Percentiles rank a stretch among this genome's conserved stretches.
Evolutionary conservation across 2,888 invertebrate species (phyloP).

Genomic region (Celastrina argiolus): DNA sequence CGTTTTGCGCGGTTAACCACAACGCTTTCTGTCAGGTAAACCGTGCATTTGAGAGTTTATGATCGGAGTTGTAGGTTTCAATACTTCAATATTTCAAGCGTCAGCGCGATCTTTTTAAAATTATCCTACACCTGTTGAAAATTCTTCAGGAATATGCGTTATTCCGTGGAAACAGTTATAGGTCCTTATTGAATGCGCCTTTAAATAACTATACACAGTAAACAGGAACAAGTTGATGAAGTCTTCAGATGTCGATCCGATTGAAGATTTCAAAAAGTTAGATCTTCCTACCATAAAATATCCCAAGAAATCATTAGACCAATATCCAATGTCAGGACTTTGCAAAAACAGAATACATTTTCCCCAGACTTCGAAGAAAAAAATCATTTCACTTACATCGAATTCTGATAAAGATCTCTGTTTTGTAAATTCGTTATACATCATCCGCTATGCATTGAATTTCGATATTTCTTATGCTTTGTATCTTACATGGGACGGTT

Average conservation of each 20-base stretch:
- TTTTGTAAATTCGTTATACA: constrained; percentile 26
- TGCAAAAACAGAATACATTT: constrained; percentile 11
- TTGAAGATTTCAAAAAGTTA: not conserved
- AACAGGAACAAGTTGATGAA: no score
- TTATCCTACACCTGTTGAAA: constrained; percentile 58
- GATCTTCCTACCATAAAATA: not conserved
- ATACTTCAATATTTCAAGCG: constrained; percentile 57
- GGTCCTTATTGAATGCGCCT: no score
- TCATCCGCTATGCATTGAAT: constrained; percentile 27
- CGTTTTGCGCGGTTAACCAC: constrained; percentile 75
- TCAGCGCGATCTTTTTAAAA: constrained; percentile 43
- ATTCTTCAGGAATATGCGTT: constrained; percentile 25
- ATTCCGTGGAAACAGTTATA: not conserved
- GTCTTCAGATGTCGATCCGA: no score
- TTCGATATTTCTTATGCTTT: constrained; percentile 28
- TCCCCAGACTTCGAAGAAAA: constrained; percentile 27
- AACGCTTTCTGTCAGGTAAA: constrained; percentile 65
- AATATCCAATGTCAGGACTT: not conserved
- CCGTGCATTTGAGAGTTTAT: constrained; percentile 69
- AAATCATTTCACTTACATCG: constrained; percentile 31
- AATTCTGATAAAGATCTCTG: constrained; percentile 33
- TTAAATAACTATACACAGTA: no score
- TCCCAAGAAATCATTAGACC: not conserved
- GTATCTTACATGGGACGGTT: constrained; percentile 26
- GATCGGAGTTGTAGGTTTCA: constrained; percentile 52